Conservation (phyloP, 2,113 vertebrate species). For the Crypturellus undulatus region DNA sequence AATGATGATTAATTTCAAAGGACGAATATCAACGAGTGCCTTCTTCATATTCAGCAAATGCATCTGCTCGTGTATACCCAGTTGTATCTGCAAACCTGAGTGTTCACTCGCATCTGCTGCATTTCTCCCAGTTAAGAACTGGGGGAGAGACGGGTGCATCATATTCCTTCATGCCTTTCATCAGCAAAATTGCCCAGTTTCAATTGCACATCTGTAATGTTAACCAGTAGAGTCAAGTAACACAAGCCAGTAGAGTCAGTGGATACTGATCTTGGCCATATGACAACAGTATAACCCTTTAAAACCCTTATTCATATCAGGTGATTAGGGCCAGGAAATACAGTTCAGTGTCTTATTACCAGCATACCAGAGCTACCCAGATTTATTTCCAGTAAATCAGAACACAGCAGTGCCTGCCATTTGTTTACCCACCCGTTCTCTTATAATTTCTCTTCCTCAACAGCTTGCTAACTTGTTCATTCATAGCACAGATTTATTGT, state of each 20-base stretch:
- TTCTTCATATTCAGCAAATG: background rate
- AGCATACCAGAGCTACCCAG: background rate
- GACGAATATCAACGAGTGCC: background rate
- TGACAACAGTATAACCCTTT: background rate
- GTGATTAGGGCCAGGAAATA: background rate
- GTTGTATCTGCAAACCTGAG: background rate
- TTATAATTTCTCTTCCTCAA: background rate
- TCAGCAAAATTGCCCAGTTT: conserved; percentile 44
- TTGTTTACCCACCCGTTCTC: background rate
- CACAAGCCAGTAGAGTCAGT: background rate
- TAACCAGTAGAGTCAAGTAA: conserved; percentile 31
- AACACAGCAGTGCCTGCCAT: background rate
- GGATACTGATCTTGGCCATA: background rate
- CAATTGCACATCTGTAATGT: conserved; percentile 32
- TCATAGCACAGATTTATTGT: background rate
- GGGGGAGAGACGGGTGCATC: background rate
- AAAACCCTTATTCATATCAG: background rate
- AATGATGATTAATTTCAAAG: background rate
- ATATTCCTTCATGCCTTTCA: conserved; percentile 32
- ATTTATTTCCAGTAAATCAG: background rate
- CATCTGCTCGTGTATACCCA: background rate
- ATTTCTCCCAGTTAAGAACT: background rate
- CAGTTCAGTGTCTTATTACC: background rate
- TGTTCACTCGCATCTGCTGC: background rate
- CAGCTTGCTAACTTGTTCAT: background rate